phyloP scores from a whole-genome alignment of 2,797 vertebrate species.

The Eospalax fontanierii region DNA sequence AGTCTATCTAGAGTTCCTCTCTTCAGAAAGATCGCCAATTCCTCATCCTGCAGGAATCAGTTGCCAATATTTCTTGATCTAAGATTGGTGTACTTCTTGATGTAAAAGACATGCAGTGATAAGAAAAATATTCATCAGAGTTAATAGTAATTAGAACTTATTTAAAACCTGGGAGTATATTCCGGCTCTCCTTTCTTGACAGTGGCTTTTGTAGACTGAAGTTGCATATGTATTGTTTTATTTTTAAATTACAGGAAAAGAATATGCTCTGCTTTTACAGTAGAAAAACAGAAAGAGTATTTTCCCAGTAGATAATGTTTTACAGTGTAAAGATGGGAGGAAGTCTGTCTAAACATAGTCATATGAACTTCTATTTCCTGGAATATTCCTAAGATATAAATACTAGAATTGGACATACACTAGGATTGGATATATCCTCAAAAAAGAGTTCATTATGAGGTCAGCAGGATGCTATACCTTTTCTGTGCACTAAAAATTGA shows the following conservation, averaged over 20 bases:
- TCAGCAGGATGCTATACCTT: constrained; percentile 24
- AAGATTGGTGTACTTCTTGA: neutral
- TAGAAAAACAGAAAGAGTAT: constrained; percentile 44
- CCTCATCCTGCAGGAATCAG: too few species aligned
- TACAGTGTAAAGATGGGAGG: neutral
- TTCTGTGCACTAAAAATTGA: constrained; percentile 37
- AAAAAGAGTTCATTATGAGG: constrained; percentile 49
- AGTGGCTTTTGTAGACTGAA: neutral
- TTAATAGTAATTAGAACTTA: neutral
- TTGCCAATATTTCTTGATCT: too few species aligned
- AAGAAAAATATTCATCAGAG: neutral
- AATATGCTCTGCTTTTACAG: neutral
- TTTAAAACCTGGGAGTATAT: neutral
- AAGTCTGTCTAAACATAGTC: constrained; percentile 11
- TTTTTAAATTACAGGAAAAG: neutral
- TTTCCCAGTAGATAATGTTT: constrained; percentile 28
- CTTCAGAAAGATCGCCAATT: too few species aligned
- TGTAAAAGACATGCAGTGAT: neutral
- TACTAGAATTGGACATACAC: constrained; percentile 38
- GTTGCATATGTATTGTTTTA: neutral
- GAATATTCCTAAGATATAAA: constrained; percentile 47
- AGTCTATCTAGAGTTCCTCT: too few species aligned
- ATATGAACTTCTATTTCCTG: constrained; percentile 29
- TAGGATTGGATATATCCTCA: constrained; percentile 15
- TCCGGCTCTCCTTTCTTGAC: constrained; percentile 21